A percentile compares a stretch with the other conserved stretches of the same genome.
These are phyloP conservation scores for Chitala chitala DNA, from an alignment of 2,113 vertebrate genomes.

Conservation along the genomic window DNA sequence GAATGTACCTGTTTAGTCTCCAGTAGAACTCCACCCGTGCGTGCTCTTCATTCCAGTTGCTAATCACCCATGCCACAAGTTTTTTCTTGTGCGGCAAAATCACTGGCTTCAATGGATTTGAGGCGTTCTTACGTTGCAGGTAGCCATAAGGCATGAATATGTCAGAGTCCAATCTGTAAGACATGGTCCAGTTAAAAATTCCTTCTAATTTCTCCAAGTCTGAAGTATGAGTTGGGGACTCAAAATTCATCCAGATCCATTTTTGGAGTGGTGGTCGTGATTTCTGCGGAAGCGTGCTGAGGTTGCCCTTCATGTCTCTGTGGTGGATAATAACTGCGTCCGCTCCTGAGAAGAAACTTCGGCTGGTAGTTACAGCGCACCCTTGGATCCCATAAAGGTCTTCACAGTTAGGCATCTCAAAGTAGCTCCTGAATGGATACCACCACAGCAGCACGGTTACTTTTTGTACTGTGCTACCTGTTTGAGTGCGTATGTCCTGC, in stretches of 20 bases:
- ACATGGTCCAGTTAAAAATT: conserved; percentile 83
- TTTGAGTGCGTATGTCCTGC: rapidly evolving
- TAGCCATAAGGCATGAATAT: conserved; percentile 83
- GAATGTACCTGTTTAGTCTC: conserved; percentile 63
- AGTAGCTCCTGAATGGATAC: conserved; percentile 62
- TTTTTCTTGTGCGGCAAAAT: conserved; percentile 57
- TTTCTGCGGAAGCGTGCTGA: conserved; percentile 32
- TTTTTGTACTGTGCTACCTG: background rate
- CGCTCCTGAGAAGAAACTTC: conserved; percentile 47
- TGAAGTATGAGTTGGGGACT: conserved; percentile 76
- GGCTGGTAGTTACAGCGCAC: conserved; percentile 68
- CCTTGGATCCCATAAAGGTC: conserved; percentile 58
- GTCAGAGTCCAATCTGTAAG: conserved; percentile 76
- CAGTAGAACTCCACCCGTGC: conserved; percentile 73
- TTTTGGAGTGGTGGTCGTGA: conserved; percentile 65
- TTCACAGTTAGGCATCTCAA: conserved; percentile 55
- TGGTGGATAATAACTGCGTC: conserved; percentile 81
- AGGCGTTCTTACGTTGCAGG: conserved; percentile 47
- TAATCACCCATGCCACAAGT: conserved; percentile 84
- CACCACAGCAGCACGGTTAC: conserved; percentile 76
- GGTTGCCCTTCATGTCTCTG: conserved; percentile 60
- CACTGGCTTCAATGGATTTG: background rate
- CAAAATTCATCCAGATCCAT: conserved; percentile 95
- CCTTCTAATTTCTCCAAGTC: conserved; percentile 52
- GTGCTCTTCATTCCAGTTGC: conserved; percentile 80